A percentile compares a stretch with the other conserved stretches of the same genome.
These are phyloP conservation scores for Drosophila imparisetae DNA, from an alignment of 2,888 invertebrate genomes.

Conservation along the genomic window DNA sequence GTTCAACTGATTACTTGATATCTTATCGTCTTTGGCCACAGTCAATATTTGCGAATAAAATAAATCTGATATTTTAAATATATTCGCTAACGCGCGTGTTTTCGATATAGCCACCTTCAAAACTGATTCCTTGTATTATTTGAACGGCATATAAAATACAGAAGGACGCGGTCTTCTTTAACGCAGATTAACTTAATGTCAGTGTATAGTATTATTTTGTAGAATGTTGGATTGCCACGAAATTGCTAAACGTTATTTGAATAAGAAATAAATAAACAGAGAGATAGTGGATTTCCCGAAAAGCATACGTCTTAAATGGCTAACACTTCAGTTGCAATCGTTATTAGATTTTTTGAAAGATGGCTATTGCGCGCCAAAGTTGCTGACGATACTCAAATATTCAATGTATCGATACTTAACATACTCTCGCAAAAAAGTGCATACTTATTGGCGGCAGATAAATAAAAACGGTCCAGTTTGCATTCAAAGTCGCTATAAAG, in stretches of 20 bases:
- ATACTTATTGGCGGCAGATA: not conserved
- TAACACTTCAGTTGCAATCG: not conserved
- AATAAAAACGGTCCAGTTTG: not conserved
- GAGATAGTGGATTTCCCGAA: not conserved
- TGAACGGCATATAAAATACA: not conserved
- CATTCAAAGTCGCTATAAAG: not conserved
- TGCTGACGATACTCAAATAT: not conserved
- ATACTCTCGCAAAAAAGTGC: not conserved
- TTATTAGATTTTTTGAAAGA: not conserved
- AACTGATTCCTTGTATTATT: not conserved
- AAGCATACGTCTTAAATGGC: not conserved
- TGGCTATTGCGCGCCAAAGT: not conserved
- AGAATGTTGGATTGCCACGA: too few relatives aligned
- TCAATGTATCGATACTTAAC: not conserved
- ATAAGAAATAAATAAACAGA: not conserved
- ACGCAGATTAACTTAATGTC: too few relatives aligned
- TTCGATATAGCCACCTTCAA: not conserved
- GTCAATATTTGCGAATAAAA: not conserved
- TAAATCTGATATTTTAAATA: not conserved
- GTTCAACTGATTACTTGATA: not conserved
- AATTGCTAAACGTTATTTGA: too few relatives aligned
- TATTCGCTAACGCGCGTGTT: not conserved
- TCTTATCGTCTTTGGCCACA: not conserved
- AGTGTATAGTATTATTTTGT: too few relatives aligned
- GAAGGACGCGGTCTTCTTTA: too few relatives aligned